Conservation (phyloP, 2,888 invertebrate species). For the Girardia tigrina region DNA sequence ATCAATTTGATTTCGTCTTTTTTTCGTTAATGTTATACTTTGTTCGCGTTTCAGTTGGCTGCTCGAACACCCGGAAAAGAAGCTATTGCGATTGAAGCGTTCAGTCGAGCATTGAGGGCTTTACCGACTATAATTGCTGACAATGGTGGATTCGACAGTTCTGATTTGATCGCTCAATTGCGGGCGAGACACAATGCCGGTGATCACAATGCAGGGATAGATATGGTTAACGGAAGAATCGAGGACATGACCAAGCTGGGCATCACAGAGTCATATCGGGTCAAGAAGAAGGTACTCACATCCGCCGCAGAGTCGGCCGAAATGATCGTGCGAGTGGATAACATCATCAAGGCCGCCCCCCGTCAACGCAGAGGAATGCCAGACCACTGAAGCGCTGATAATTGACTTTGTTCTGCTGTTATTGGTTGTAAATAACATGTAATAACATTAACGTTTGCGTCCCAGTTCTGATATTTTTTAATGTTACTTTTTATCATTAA, state of each 20-base stretch:
- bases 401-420: no score
- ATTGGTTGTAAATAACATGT: no score
- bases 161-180: conserved; percentile 77
- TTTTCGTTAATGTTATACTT: conserved; percentile 44
- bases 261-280: conserved; percentile 87
- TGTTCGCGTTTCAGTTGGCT: conserved; percentile 56
- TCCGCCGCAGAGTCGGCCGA: conserved; percentile 93
- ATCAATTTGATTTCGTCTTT: not conserved
- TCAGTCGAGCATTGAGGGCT: conserved; percentile 67
- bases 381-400: not conserved
- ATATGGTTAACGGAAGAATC: conserved; percentile 73
- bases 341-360: conserved; percentile 68
- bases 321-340: conserved; percentile 93
- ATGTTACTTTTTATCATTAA: no score
- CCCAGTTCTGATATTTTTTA: no score
- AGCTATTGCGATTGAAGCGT: conserved; percentile 87
- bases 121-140: conserved; percentile 90
- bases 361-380: conserved; percentile 53
- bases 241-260: conserved; percentile 80
- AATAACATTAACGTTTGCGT: no score
- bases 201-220: conserved; percentile 63
- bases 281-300: conserved; percentile 82
- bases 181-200: conserved; percentile 76
- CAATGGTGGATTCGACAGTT: conserved; percentile 94
- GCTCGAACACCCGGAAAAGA: conserved; percentile 84